Conservation (phyloP, 2,113 vertebrate genomes). For the Heloderma charlesbogerti region DNA sequence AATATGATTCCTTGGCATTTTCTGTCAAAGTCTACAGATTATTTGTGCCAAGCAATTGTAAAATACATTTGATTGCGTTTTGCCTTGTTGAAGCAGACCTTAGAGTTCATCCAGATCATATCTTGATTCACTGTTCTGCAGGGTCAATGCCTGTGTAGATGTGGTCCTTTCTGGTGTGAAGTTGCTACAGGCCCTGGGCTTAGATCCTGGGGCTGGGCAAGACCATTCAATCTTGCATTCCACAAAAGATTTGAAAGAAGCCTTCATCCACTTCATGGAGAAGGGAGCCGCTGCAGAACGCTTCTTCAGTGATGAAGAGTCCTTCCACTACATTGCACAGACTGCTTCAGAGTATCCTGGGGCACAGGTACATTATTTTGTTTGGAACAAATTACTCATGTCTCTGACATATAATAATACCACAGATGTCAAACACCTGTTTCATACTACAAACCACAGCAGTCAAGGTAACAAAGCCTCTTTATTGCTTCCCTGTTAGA, state of each 20-base stretch:
- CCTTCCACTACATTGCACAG: conserved; percentile 85
- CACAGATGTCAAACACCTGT: rapidly evolving
- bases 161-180: conserved; percentile 94
- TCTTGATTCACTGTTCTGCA: conserved; percentile 58
- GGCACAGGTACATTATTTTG: conserved; percentile 83
- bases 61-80: background rate
- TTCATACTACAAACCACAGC: rapidly evolving
- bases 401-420: background rate
- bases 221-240: conserved; percentile 87
- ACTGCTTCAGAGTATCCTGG: conserved; percentile 85
- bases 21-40: background rate
- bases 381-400: rapidly evolving
- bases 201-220: conserved; percentile 78
- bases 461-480: background rate
- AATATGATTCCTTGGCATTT: background rate
- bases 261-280: conserved; percentile 91
- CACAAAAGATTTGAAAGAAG: conserved; percentile 85
- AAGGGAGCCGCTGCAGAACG: conserved; percentile 93
- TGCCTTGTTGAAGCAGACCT: background rate
- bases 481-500: rapidly evolving
- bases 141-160: conserved; percentile 96
- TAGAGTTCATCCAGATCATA: rapidly evolving
- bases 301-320: conserved; percentile 87
- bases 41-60: background rate
- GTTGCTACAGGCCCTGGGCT: conserved; percentile 87